Base-by-base conservation (phyloP, 2,113 vertebrate species). In the Irena cyanogastra region DNA sequence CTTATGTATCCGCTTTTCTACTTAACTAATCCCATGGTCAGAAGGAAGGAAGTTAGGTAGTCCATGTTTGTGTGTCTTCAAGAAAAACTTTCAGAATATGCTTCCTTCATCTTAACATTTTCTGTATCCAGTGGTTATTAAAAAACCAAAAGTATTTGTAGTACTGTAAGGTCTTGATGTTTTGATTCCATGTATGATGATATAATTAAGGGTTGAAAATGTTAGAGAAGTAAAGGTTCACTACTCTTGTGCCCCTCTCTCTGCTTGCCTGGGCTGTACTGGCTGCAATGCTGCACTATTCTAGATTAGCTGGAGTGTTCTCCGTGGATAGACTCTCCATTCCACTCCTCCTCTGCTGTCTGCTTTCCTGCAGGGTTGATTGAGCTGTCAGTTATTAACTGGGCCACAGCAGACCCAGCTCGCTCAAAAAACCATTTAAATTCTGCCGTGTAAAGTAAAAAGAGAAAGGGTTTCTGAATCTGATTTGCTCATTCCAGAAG, bases 181-280 rank as follows among this genome's bases (percentile, higher is more conserved):
- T 85, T 87, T 69, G 9, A 26, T 39, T 95, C 70, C 35, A 64
- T 44, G n/a, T 41, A 22, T 37, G 22, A n/a, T 53, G 30, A 47
- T 80, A 47, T 44, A 88, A 71, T 72, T 52, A 80, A 85, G 27
- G 9, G 28, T 17, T 50, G 53, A 57, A 84, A 85, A 39, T 4
- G 6, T 75, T 9, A 0, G 3, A 42, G 39, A 64, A 61, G 49
- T 41, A 18, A 84, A 56, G 50, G 45, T 41, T 39, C 31, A 61
- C 19, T 28, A n/a, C 6, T 68, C 65, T 44, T 0, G 0, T 13
- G 15, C 41, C 10, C 4, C 5, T 72, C 15, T 3, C 23, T 56
- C 28, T 72, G 61, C 33, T 61, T 57, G 16, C n/a, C 15, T 2
- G 4, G n/a, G 13, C 35, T 88, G 37, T 61, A 11, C 16, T 87